Percentiles rank a stretch among this genome's conserved stretches.
Conservation (phyloP, 2,113 vertebrate genomes). For the Typhlomys cinereus region DNA sequence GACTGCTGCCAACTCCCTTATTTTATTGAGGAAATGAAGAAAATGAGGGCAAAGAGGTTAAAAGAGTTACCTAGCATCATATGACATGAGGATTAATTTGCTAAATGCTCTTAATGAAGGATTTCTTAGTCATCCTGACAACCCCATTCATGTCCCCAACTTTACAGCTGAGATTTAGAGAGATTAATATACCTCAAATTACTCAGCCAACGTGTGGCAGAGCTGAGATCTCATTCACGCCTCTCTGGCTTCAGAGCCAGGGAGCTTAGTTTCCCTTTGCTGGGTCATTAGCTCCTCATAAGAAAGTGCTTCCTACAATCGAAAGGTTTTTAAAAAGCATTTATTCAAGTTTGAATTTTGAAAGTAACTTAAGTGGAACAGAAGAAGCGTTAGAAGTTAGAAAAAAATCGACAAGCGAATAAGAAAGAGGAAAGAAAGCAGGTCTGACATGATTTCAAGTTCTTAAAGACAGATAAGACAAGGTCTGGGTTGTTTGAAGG, state of each 20-base stretch:
- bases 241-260: slow-evolving; percentile 6
- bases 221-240: background rate
- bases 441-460: slow-evolving; percentile 15
- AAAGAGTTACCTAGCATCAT: background rate
- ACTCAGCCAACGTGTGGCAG: background rate
- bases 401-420: background rate
- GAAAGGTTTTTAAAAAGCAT: slow-evolving; percentile 3
- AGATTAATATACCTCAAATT: background rate
- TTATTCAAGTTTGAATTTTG: slow-evolving; percentile 25
- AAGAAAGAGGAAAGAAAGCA: background rate
- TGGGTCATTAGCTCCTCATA: background rate
- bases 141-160: background rate
- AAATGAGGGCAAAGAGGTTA: background rate
- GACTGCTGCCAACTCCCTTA: background rate
- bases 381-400: slow-evolving; percentile 46
- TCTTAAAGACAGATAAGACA: background rate
- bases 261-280: background rate
- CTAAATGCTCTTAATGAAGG: background rate
- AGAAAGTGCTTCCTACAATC: background rate
- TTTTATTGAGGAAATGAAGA: slow-evolving; percentile 36
- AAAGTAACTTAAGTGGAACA: slow-evolving; percentile 19
- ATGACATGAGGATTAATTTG: background rate
- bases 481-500: background rate
- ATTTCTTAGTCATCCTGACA: background rate
- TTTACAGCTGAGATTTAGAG: background rate